These are phyloP conservation scores for Enteromius afrohamiltoni DNA, from an alignment of 2,797 vertebrate genomes.

Conservation along the genomic window DNA sequence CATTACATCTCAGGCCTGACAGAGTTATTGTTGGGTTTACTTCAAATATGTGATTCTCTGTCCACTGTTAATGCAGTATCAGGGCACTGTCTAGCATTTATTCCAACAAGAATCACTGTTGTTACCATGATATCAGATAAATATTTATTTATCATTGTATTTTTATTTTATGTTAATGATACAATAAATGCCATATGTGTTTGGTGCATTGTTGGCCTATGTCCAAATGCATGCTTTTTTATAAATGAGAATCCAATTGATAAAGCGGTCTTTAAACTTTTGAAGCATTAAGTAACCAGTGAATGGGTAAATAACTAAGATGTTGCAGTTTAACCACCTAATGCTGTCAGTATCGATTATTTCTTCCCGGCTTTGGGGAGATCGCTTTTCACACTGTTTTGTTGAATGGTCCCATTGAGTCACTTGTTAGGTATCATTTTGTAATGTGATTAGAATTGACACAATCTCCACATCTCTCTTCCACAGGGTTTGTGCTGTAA, in stretches of 20 bases:
- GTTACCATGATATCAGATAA: background rate
- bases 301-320: constrained; percentile 10
- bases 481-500: background rate
- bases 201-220: background rate
- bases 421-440: constrained; percentile 11
- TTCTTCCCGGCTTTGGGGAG: background rate
- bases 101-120: background rate
- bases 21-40: constrained; percentile 17
- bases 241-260: background rate
- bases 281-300: background rate
- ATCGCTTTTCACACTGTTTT: constrained; percentile 23
- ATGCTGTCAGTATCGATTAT: constrained; percentile 17
- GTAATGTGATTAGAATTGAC: constrained; percentile 18
- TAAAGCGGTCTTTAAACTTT: background rate
- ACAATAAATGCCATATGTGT: background rate
- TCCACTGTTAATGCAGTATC: background rate
- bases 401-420: constrained; percentile 7
- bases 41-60: background rate
- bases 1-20: constrained; percentile 20
- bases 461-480: background rate
- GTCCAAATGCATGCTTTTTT: no score
- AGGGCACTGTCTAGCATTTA: background rate
- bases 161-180: background rate
- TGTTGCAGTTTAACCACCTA: constrained; percentile 26
- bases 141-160: background rate